Conservation (phyloP, 2,113 vertebrate genomes). For the Daubentonia madagascariensis region DNA sequence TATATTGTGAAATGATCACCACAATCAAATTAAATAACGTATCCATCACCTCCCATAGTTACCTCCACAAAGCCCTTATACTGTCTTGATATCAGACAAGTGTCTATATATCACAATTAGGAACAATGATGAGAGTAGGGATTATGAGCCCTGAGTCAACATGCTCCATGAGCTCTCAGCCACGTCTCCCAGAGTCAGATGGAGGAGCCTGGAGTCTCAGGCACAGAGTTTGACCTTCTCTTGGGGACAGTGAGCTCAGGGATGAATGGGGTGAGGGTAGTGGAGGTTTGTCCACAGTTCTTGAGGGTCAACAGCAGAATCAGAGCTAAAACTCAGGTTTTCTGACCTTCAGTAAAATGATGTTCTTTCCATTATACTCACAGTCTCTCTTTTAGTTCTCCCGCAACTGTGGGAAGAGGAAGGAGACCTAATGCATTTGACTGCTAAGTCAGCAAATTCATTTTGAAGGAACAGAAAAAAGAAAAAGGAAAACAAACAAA, state of each 20-base stretch:
- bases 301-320: neutral
- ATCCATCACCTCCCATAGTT: too few species aligned
- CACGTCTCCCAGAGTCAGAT: neutral
- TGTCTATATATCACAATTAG: neutral
- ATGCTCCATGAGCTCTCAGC: neutral
- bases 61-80: neutral
- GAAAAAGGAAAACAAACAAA: neutral
- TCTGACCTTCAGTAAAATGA: neutral
- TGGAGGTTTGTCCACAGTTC: neutral
- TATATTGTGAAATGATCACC: neutral
- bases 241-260: neutral
- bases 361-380: neutral
- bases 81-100: neutral
- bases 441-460: neutral
- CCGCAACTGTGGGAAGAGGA: neutral
- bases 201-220: neutral
- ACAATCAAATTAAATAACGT: neutral
- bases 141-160: neutral
- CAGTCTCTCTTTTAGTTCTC: neutral
- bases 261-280: neutral
- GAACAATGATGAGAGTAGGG: neutral
- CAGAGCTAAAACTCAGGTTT: neutral
- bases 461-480: neutral
- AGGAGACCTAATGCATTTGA: neutral
- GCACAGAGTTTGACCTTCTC: neutral